Conservation (phyloP, 2,113 vertebrate species). For the Microtus richardsoni region DNA sequence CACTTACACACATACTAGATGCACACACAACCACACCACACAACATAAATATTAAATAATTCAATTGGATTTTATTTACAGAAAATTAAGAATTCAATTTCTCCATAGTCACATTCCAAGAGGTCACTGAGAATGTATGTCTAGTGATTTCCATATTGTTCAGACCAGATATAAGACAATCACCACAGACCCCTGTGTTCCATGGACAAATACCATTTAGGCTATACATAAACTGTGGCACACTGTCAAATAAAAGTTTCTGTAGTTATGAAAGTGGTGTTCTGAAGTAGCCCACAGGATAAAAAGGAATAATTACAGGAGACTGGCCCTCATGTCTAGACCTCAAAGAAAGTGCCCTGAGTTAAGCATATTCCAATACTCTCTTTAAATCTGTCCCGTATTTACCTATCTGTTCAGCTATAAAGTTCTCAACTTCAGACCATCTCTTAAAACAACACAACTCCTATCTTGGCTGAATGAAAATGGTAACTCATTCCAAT, state of each 20-base stretch:
- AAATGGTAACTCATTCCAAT: neutral
- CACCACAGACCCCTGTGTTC: neutral
- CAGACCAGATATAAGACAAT: neutral
- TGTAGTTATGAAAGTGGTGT: neutral
- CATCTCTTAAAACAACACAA: neutral
- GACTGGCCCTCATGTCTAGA: neutral
- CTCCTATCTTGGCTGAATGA: neutral
- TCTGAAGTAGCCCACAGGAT: neutral
- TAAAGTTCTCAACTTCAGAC: neutral
- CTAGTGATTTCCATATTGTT: neutral
- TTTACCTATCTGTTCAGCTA: neutral
- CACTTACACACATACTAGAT: neutral
- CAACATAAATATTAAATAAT: neutral
- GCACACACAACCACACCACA: neutral
- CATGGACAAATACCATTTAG: neutral
- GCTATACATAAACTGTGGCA: neutral
- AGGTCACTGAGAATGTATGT: neutral
- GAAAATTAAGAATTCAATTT: neutral
- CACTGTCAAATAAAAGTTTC: neutral
- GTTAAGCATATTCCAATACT: slow-evolving; percentile 19
- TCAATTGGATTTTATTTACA: neutral
- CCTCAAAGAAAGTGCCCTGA: neutral
- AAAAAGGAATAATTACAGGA: neutral
- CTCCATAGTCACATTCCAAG: neutral
- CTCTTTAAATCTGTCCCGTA: neutral